Conservation (phyloP, 2,113 vertebrate genomes). For the Trogon melanurus region DNA sequence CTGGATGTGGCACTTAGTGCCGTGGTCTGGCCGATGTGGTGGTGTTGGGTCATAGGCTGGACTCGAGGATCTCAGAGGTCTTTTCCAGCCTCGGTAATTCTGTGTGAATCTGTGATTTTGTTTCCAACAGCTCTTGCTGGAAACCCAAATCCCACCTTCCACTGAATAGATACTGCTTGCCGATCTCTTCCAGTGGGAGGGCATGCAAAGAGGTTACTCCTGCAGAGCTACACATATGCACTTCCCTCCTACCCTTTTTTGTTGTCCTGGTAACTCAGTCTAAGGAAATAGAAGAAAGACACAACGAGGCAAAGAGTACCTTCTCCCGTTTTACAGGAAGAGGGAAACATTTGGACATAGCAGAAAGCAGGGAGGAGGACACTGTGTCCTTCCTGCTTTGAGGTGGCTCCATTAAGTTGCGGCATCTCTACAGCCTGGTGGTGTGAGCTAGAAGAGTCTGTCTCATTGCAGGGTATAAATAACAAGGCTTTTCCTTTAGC, state of each 20-base stretch:
- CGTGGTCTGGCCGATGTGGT: too few relatives aligned
- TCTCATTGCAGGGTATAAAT: not conserved
- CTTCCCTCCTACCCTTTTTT: conserved; percentile 38
- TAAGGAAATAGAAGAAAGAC: not conserved
- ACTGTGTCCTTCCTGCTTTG: not conserved
- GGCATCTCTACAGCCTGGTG: not conserved
- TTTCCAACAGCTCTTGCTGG: not conserved
- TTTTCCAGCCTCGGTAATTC: too few relatives aligned
- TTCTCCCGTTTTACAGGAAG: not conserved
- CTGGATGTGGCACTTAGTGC: too few relatives aligned
- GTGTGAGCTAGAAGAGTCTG: not conserved
- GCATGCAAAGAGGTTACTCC: not conserved
- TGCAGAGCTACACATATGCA: not conserved
- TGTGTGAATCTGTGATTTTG: too few relatives aligned
- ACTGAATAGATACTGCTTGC: not conserved
- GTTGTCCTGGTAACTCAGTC: conserved; percentile 47
- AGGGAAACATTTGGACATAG: not conserved
- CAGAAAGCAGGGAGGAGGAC: not conserved
- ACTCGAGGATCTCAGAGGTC: too few relatives aligned
- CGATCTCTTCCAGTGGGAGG: not conserved
- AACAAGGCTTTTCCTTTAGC: not conserved
- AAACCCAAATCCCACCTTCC: not conserved
- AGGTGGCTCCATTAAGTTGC: not conserved
- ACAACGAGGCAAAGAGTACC: not conserved
- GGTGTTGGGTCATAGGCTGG: too few relatives aligned